These are phyloP conservation scores for Vulpes ferrilata DNA, from an alignment of 2,113 vertebrate genomes.

Conservation along the genomic window DNA sequence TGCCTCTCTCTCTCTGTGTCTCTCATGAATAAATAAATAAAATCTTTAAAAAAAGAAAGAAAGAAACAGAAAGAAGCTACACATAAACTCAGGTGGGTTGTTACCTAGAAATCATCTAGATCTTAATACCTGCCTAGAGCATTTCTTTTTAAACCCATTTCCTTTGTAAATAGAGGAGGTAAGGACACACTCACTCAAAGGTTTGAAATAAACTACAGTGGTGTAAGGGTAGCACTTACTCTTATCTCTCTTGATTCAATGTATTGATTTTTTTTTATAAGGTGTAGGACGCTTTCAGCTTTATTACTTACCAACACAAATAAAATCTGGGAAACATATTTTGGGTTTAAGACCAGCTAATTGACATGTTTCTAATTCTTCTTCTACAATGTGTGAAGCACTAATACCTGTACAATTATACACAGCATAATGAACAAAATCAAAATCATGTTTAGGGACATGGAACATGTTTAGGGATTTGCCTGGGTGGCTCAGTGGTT, in stretches of 20 bases:
- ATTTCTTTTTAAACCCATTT: constrained; percentile 26
- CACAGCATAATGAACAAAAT: neutral
- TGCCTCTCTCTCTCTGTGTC: too few species aligned
- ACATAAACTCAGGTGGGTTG: neutral
- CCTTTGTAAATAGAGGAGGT: neutral
- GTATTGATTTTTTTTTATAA: constrained; percentile 12
- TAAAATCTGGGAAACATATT: neutral
- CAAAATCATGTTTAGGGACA: neutral
- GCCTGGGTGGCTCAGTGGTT: too few species aligned
- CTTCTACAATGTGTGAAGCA: neutral
- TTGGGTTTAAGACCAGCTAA: neutral
- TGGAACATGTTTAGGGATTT: too few species aligned
- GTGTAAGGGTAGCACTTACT: neutral
- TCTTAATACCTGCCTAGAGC: neutral
- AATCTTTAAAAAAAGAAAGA: too few species aligned
- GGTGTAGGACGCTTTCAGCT: neutral
- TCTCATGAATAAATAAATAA: too few species aligned
- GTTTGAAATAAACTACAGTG: neutral
- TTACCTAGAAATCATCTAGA: neutral
- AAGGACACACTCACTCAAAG: neutral
- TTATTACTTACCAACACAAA: constrained; percentile 39
- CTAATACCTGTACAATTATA: neutral
- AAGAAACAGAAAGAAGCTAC: neutral
- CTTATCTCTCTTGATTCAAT: neutral
- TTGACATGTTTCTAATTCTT: neutral